A percentile compares a stretch with the other conserved stretches of the same genome.
Evolutionary conservation across 2,113 vertebrate genomes (phyloP).

Genomic region (Micromys minutus): DNA sequence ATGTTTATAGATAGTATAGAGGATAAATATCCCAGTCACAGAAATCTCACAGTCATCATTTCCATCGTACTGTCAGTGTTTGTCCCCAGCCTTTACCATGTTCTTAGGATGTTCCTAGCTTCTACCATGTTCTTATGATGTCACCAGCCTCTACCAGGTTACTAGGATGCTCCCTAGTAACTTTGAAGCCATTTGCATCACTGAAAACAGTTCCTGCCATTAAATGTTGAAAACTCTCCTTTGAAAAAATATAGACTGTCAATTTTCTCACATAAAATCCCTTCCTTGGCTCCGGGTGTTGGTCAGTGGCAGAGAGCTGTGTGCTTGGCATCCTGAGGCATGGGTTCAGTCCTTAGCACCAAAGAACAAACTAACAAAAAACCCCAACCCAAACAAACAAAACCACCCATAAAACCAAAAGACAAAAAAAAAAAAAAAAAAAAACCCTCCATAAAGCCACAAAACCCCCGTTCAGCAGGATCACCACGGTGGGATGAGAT

Average conservation of each 20-base stretch:
- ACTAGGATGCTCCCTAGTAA: background rate
- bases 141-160: background rate
- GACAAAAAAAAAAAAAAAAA: too few species aligned
- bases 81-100: background rate
- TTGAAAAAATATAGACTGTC: background rate
- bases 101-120: background rate
- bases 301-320: background rate
- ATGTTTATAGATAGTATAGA: background rate
- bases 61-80: background rate
- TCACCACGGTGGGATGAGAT: background rate
- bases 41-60: background rate
- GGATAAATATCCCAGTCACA: background rate
- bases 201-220: background rate
- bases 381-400: background rate
- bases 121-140: background rate
- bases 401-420: background rate
- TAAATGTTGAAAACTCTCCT: background rate
- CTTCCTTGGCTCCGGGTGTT: background rate
- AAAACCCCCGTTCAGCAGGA: background rate
- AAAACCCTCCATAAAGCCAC: background rate
- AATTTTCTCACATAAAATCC: background rate
- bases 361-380: background rate
- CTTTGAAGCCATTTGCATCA: conserved; percentile 23
- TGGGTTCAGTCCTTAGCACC: background rate
- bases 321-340: background rate